Evolutionary conservation across 2,113 vertebrate species (phyloP).

Genomic region (Formicarius rufipectus): DNA sequence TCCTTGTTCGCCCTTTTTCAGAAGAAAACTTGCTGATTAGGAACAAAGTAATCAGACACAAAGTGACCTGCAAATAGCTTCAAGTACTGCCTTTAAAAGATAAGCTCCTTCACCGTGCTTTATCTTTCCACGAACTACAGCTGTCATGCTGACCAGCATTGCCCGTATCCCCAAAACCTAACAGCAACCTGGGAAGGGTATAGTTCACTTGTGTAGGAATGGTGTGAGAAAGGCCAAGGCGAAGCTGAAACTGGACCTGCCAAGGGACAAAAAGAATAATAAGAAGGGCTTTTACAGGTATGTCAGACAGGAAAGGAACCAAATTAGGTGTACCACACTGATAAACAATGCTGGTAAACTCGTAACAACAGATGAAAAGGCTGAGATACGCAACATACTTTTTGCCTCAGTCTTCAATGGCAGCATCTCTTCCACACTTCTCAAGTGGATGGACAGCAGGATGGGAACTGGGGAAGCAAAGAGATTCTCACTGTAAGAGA

Average conservation of each 20-base stretch:
- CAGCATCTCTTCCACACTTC: neutral
- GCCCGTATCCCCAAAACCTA: neutral
- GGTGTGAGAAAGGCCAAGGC: neutral
- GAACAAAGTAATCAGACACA: neutral
- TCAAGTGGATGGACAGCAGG: neutral
- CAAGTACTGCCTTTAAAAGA: neutral
- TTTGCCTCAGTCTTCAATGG: neutral
- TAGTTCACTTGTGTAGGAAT: neutral
- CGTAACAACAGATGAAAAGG: neutral
- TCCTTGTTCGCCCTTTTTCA: neutral
- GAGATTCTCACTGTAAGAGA: neutral
- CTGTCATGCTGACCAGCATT: neutral
- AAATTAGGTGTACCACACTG: neutral
- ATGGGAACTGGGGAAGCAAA: neutral
- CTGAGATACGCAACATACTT: neutral
- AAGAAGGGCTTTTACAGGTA: neutral
- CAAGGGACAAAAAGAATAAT: neutral
- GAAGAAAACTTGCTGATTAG: neutral
- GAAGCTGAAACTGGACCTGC: neutral
- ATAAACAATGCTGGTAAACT: neutral
- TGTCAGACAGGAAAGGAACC: neutral
- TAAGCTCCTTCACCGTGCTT: neutral
- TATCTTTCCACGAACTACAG: neutral
- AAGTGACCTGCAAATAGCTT: neutral
- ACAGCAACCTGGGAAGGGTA: neutral